Base-by-base conservation (phyloP, 2,888 invertebrate genomes). In the Acanthopleura granulata region DNA sequence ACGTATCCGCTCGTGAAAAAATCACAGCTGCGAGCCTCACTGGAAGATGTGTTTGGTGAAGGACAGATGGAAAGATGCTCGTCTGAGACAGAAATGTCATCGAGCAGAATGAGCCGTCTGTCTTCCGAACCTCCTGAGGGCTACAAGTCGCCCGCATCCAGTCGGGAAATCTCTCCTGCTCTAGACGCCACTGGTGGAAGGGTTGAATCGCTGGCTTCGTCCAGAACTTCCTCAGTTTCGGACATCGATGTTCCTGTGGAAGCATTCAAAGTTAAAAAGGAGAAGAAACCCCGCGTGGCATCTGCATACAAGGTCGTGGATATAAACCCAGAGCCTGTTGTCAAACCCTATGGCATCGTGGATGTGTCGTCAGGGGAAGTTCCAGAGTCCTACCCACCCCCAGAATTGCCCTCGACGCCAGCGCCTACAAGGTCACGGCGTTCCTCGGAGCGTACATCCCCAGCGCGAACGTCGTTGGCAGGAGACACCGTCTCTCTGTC, bases 1-100 rank as follows among this genome's bases (percentile, higher is more conserved):
- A 86, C 86, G 49, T 86, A 85, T 76, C 86, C 86, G 11, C 74
- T 84, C 25, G 40, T 72, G 11, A 75, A 72, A 62, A 61, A 49
- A 1, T 49, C 51, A 49, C 51, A 16, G n/a, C 29, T 72, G 6
- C n/a, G 72, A 27, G 27, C 72, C 1, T 72, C 72, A 4, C 15
- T 57, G 16, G 51, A 72, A 18, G 29, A 51, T 27, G 22, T 57
- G 18, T 72, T 72, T 22, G 22, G 18, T 50, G 57, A 71, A 14
- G 50, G 15, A 15, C n/a, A 16, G 25, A 71, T 6, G 9, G 50
- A 27, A n/a, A 16, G 40, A 6, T 49, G 30, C 15, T 71, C 71
- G 1, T 49, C 40, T 4, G 71, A 71, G 49, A 16, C 49, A 22
- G 71, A 71, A 49, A 6, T 49, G 14, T 18, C 25, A 6, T 16